Conservation (phyloP, 2,113 vertebrate genomes). For the Mixornis gularis region DNA sequence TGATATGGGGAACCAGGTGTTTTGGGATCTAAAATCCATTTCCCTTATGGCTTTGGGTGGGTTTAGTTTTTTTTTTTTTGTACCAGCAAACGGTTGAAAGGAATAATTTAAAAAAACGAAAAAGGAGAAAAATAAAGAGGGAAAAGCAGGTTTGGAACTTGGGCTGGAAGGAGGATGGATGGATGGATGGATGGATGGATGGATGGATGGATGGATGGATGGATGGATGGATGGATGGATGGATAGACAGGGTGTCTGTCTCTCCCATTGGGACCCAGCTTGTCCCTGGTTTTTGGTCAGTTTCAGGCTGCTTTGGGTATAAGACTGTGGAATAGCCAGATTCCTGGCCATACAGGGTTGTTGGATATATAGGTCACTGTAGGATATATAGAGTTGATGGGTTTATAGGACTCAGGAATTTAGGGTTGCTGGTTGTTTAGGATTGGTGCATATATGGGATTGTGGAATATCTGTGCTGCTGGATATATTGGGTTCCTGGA, state of each 20-base stretch:
- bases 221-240: neutral
- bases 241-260: neutral
- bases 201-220: neutral
- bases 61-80: rapidly evolving
- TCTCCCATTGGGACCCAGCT: neutral
- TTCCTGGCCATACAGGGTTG: neutral
- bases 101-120: too few relatives aligned
- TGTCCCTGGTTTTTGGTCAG: neutral
- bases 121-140: neutral
- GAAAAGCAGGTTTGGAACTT: neutral
- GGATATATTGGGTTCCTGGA: neutral
- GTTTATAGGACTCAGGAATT: neutral
- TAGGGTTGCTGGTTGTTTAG: neutral
- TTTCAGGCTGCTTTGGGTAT: neutral
- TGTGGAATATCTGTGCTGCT: neutral
- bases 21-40: neutral
- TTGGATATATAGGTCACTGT: neutral
- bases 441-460: neutral
- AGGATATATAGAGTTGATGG: neutral
- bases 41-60: neutral
- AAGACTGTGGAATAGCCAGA: neutral
- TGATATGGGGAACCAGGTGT: rapidly evolving
- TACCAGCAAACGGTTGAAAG: neutral
- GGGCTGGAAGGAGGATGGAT: neutral
- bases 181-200: neutral